Base-by-base conservation (phyloP, 1,140 invertebrate genomes). In the Rhagoletis pomonella region DNA sequence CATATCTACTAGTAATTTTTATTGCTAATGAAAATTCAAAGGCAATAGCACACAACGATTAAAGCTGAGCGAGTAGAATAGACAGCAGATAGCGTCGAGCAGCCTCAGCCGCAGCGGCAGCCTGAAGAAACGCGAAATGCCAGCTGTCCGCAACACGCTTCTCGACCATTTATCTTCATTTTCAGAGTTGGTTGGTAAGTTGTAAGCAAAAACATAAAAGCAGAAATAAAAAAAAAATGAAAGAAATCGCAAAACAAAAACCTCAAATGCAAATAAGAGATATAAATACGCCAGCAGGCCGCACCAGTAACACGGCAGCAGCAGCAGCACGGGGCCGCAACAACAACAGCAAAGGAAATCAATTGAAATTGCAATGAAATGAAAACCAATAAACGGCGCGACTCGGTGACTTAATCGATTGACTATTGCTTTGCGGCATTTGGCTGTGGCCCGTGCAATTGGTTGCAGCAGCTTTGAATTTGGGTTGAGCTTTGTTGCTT, bases 381-480 rank as follows among this genome's bases (percentile, higher is more conserved):
- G 73, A 81, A 81, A 81, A 81, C 73, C 73, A 81, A 81, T 81
- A 81, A 81, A 81, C 73, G 73, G 73, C 47, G 73, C 73, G 47
- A 55, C 73, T 81, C 73, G 73, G 73, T 81, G 73, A 81, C 73
- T 81, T 81, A 81, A 81, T 81, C 73, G 73, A 81, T 81, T 81
- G 73, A 81, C 73, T 50, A 81, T 81, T 81, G 73, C 47, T 81
- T 58, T 44, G 47, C 47, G 47, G 73, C 73, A 55, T 47, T 69
- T 73, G 69, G 69, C 69, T 47, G 39, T 73, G 67, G 67, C 67
- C 67, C 47, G 42, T 73, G 39, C 69, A 47, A 73, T 19, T 29
- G 29, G 47, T 10, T 81, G 47, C 29, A 0, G 73, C 73, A 14
- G 7, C 12, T 67, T 19, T 47, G 73, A 42, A 10, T 55, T 81